Base-by-base conservation (phyloP, 2,797 vertebrate genomes). In the Rhincodon typus region DNA sequence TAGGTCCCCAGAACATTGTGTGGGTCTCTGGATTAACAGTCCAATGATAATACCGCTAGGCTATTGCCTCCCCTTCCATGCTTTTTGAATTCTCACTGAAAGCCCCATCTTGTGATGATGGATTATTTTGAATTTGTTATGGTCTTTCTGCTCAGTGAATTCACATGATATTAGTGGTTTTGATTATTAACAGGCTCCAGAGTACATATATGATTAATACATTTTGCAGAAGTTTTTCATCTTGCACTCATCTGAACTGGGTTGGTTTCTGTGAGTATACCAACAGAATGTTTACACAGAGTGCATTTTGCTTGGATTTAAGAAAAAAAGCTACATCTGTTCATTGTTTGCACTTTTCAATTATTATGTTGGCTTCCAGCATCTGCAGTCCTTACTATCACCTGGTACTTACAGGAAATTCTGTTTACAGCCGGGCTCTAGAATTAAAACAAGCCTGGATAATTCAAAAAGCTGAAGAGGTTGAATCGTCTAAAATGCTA, bases 251-350 rank as follows among this genome's bases (percentile, higher is more conserved):
- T 91, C 57, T 66, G 30, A 91, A n/a, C 17, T 62, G 34, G 34
- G 53, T 15, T 91, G 88, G 57, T 91, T 91, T 66, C 1, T 66
- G n/a, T 66, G n/a, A 62, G 15, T 91, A n/a, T 66, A 21, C 34
- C n/a, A 34, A 91, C 88, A 91, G 53, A 90, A 21, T 66, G 34
- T 91, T 91, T 91, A n/a, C 34, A 90, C 57, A 91, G 88, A 62
- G 15, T 62, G 50, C 87, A 90, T 62, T 62, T 91, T 66, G 88
- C 88, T 91, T 62, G 53, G 34, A 66, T 66, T 66, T 1, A 91
- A 66, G 57, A n/a, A 19, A 91, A 62, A 91, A 7, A 6, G 57
- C 57, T 38, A 91, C 88, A 91, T 91, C 57, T 91, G 34, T 91
- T 91, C 19, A 91, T 91, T 91, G n/a, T 91, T 91, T 91, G 57